These are phyloP conservation scores for Lepidostoma basale DNA, from an alignment of 1,140 invertebrate species.

Conservation along the genomic window DNA sequence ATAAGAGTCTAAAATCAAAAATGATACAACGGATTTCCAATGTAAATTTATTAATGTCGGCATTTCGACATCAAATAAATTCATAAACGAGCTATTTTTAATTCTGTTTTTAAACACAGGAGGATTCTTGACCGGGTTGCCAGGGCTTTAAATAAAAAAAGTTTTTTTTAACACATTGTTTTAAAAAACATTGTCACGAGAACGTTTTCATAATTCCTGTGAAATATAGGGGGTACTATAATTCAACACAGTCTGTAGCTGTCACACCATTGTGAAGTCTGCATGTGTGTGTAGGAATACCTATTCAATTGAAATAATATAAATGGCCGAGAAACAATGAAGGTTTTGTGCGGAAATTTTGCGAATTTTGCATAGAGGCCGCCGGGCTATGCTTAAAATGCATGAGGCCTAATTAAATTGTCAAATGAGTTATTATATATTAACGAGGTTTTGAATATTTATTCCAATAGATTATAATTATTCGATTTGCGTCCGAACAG, in stretches of 20 bases:
- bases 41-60: too few relatives aligned
- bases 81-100: not conserved
- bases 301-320: conserved; percentile 34
- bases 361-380: not conserved
- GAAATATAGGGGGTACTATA: conserved; percentile 15
- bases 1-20: too few relatives aligned
- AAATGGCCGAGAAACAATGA: conserved; percentile 21
- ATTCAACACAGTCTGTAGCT: conserved; percentile 29
- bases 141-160: not conserved
- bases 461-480: not conserved
- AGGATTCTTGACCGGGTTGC: not conserved
- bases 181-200: conserved; percentile 15
- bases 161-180: conserved; percentile 4
- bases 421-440: conserved; percentile 10
- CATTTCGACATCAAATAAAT: not conserved
- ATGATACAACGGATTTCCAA: too few relatives aligned
- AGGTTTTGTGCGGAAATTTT: conserved; percentile 19
- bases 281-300: not conserved
- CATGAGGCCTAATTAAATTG: conserved; percentile 15
- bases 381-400: conserved; percentile 5
- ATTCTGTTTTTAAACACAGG: too few relatives aligned
- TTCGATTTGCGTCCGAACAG: not conserved
- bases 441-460: conserved; percentile 6
- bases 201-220: conserved; percentile 17
- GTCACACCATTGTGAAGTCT: not conserved